Evolutionary conservation across 2,797 vertebrate species (phyloP).

Genomic region (Manis javanica): DNA sequence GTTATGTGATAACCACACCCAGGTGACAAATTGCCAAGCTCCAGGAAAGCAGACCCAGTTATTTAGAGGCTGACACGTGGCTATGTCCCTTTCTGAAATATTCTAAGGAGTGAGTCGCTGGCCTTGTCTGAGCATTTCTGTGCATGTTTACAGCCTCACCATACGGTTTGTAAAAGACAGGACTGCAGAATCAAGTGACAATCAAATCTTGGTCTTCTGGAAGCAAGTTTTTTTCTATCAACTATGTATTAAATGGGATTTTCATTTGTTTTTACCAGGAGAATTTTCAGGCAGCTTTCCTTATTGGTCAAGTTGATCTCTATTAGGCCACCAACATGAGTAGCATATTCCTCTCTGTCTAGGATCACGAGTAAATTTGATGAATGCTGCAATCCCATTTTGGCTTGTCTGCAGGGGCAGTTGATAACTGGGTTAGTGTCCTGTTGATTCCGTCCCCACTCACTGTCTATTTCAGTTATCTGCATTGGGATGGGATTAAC

Average conservation of each 20-base stretch:
- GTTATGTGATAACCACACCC: neutral
- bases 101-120: neutral
- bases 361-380: rapidly evolving
- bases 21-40: neutral
- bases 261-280: neutral
- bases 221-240: neutral
- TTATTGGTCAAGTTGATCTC: neutral
- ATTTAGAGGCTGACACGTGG: neutral
- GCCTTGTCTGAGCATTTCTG: rapidly evolving
- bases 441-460: neutral
- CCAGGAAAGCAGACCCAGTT: neutral
- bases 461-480: neutral
- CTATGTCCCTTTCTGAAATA: neutral
- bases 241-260: rapidly evolving
- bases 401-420: neutral
- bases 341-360: rapidly evolving
- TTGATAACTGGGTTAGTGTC: neutral
- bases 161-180: rapidly evolving
- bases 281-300: neutral
- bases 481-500: neutral
- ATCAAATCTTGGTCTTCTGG: rapidly evolving
- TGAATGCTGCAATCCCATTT: neutral
- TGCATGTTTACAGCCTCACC: neutral
- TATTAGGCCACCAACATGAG: rapidly evolving
- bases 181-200: rapidly evolving